Evolutionary conservation across 2,113 vertebrate species (phyloP), one percentile per base, ranked within the genome.

Genomic region (Gnathonemus echidnorhynchus): DNA sequence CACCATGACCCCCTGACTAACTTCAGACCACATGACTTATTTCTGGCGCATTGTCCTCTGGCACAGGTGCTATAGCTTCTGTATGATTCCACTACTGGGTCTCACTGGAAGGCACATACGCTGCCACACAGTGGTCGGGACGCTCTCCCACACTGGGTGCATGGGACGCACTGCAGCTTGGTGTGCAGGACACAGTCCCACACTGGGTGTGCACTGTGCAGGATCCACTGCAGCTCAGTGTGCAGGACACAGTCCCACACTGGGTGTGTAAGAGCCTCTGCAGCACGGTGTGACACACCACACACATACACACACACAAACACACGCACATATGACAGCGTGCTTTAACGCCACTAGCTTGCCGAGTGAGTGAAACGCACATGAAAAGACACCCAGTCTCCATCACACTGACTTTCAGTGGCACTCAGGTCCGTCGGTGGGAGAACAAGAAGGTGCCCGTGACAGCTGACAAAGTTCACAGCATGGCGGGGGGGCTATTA

Each of bases 391-490:
- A 58, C 56, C 21, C 21, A 9, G 21, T 7, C 21, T 62, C 56
- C 24, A 62, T 62, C 56, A 9, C n/a, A 66, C n/a, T 66, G 58
- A n/a, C n/a, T 27, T 66, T 27, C 58, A 11, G 58, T 89, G 90
- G 88, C 90, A 91, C 91, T 87, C 50, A 80, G 31, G 90, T 88
- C 90, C 19, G 49, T 84, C 90, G 56, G 91, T 31, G 88, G 66
- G 21, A 85, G n/a, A 93, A 94, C 92, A 93, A 93, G 92, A 92
- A 89, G 8, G 2, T 91, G 90, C 62, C 92, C 93, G 92, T 94
- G 92, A 89, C 53, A 87, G n/a, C n/a, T 89, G 45, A 86, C 35
- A 39, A n/a, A 39, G 35, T 39, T 80, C 35, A 17, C 74, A 42
- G 74, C 74, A 39, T 7, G 6, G 15, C 6, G 3, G 62, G 62